Base-by-base conservation (phyloP, 2,888 invertebrate species). In the Pseudolycoriella hygida region DNA sequence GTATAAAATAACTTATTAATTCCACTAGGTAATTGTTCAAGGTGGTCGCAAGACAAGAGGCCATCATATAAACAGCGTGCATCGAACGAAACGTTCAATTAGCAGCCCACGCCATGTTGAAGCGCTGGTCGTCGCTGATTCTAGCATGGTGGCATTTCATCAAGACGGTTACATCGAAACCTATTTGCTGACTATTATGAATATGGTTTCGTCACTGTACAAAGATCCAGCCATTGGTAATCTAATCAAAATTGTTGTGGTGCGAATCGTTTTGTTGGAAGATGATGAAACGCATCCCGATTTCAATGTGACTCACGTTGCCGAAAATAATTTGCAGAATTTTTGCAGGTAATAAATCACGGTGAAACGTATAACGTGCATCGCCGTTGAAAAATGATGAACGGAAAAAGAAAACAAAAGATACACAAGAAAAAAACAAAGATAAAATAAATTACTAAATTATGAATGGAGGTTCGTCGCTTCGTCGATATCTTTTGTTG, bases 171-270 rank as follows among this genome's bases (percentile, higher is more conserved):
- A 84, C 58, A 73, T 88, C 52, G 81, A 86, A 60, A 84, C 79
- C 6, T 90, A 92, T 64, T 74, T 92, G 20, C 71, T 92, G 44
- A 89, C 89, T 44, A 82, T 92, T 52, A 88, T 90, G 87, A 92
- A 90, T 61, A 89, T 90, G 85, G 90, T 80, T 19, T 83, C 84
- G 5, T 74, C 80, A 2, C 65, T 87, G n/a, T 87, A 84, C 62
- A 79, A 80, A 68, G 86, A 87, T 56, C 86, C 88, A 4, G 83
- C 82, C 44, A 86, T 92, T 54, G 90, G 90, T 43, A 90, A 90
- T 66, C 81, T 83, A 59, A 81, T 92, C 55, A 86, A 88, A 62
- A 78, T 92, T 48, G 83, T 85, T n/a, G 80, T 92, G 32, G 89
- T 90, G 12, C 76, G 81, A 58, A 81, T 90, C 42, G 76, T 89